phyloP scores from a whole-genome alignment of 2,888 invertebrate species.

The Hirtodrosophila cameraria region DNA sequence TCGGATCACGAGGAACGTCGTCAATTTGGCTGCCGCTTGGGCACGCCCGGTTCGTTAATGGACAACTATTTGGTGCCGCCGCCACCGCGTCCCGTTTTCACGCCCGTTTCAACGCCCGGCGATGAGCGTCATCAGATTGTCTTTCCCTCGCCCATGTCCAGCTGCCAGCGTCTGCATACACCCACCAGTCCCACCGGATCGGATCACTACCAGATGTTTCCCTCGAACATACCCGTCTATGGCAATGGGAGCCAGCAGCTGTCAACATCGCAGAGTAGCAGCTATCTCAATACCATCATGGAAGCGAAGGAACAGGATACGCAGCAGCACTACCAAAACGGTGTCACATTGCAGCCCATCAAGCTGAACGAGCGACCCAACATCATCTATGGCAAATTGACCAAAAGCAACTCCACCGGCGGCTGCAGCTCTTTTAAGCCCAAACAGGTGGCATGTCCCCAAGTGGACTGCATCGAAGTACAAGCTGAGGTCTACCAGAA shows the following conservation, averaged over 20 bases:
- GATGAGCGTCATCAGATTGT: constrained; percentile 83
- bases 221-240: constrained; percentile 84
- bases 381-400: constrained; percentile 82
- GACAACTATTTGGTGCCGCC: constrained; percentile 88
- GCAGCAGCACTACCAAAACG: constrained; percentile 68
- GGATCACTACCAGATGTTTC: constrained; percentile 84
- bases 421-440: constrained; percentile 83
- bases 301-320: constrained; percentile 83
- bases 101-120: constrained; percentile 83
- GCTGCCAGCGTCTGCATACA: constrained; percentile 78
- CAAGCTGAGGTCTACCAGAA: constrained; percentile 83
- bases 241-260: constrained; percentile 73
- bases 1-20: constrained; percentile 92
- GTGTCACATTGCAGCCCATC: constrained; percentile 82
- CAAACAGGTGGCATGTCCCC: constrained; percentile 77
- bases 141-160: constrained; percentile 82
- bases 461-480: constrained; percentile 75
- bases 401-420: constrained; percentile 72
- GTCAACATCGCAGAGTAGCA: constrained; percentile 77
- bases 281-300: constrained; percentile 83
- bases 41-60: constrained; percentile 82
- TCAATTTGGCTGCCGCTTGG: constrained; percentile 79
- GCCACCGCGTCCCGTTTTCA: constrained; percentile 85
- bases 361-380: constrained; percentile 83
- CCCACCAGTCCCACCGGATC: constrained; percentile 81